A percentile compares a stretch with the other conserved stretches of the same genome.
Conservation (phyloP, 2,797 vertebrate species). For the Rhabdophis nuchalis region DNA sequence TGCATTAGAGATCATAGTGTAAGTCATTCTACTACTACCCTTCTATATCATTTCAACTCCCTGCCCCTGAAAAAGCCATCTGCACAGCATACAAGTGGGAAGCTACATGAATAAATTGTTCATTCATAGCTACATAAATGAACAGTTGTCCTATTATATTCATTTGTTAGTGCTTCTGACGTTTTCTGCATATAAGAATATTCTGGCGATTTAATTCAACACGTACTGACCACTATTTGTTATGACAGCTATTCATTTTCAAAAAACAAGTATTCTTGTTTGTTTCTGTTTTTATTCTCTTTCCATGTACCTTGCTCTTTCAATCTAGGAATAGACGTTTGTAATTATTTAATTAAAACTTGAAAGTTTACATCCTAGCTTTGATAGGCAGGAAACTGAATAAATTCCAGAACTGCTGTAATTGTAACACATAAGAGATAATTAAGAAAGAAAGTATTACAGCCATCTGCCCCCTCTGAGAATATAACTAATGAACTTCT, state of each 20-base stretch:
- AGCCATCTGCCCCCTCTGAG: slow-evolving; percentile 69
- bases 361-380: slow-evolving; percentile 26
- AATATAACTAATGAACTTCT: slow-evolving; percentile 71
- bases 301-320: not conserved
- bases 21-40: not conserved
- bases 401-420: slow-evolving; percentile 57
- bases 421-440: slow-evolving; percentile 66
- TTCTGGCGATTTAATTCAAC: not conserved
- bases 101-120: not conserved
- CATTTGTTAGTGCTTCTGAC: not conserved
- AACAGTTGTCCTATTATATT: not conserved
- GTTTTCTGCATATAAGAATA: not conserved
- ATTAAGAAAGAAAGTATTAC: slow-evolving; percentile 78
- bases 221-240: not conserved
- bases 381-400: slow-evolving; percentile 39
- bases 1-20: not conserved
- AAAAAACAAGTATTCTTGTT: not conserved
- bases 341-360: slow-evolving; percentile 22
- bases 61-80: not conserved
- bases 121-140: not conserved
- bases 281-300: not conserved
- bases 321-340: not conserved
- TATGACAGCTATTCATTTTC: not conserved
- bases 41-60: not conserved
- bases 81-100: not conserved